Evolutionary conservation across 1,140 invertebrate species (phyloP).

Genomic region (Drosophila novamexicana): DNA sequence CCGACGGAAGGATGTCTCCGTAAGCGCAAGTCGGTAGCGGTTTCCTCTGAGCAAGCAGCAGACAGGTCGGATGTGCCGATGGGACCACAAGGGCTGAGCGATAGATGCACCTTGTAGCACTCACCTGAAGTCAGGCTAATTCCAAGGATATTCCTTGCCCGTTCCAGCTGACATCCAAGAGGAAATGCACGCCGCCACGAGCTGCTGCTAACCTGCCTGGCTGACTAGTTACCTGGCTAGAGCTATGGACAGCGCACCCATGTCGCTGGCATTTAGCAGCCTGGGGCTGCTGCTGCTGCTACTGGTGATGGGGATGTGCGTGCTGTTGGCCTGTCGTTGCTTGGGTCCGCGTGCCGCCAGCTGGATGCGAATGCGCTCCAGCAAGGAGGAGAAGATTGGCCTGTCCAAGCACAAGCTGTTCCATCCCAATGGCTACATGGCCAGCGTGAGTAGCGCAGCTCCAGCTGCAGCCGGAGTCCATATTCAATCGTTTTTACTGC

Average conservation of each 20-base stretch:
- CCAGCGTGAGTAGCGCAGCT: slow-evolving; percentile 80
- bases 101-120: too few relatives aligned
- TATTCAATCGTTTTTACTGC: not conserved
- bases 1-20: too few relatives aligned
- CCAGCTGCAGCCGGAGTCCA: too few relatives aligned
- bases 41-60: too few relatives aligned
- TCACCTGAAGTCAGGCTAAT: too few relatives aligned
- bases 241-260: slow-evolving; percentile 77
- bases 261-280: slow-evolving; percentile 75
- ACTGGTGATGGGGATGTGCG: slow-evolving; percentile 79
- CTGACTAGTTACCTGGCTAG: not conserved
- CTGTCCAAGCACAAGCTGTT: slow-evolving; percentile 86
- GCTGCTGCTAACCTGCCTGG: not conserved
- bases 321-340: slow-evolving; percentile 85
- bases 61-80: too few relatives aligned
- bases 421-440: slow-evolving; percentile 88
- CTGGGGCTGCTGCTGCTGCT: slow-evolving; percentile 75
- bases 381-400: slow-evolving; percentile 87
- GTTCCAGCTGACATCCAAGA: not conserved
- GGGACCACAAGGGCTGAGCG: too few relatives aligned
- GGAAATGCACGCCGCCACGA: slow-evolving; percentile 2
- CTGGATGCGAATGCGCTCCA: slow-evolving; percentile 87
- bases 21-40: too few relatives aligned
- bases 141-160: too few relatives aligned
- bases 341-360: slow-evolving; percentile 86